A percentile compares a stretch with the other conserved stretches of the same genome.
phyloP scores from a whole-genome alignment of 1,140 invertebrate species.

The Heterodera schachtii region DNA sequence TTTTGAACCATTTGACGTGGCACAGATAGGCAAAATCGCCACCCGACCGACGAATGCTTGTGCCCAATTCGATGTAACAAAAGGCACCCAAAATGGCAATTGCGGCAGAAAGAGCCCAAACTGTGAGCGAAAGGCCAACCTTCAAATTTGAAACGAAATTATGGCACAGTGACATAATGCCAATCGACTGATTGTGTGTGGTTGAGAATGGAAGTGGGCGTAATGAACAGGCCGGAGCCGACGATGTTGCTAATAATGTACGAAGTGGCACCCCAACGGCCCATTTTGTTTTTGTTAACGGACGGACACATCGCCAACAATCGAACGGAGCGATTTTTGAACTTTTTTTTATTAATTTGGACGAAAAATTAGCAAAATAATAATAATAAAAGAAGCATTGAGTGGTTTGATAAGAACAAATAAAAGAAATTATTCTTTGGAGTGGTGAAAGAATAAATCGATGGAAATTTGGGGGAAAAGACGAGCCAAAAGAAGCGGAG shows the following conservation, averaged over 20 bases:
- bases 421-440: not conserved
- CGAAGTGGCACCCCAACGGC: constrained; percentile 53
- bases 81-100: constrained; percentile 54
- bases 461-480: too few relatives aligned
- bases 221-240: constrained; percentile 90
- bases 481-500: too few relatives aligned
- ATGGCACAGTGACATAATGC: not conserved
- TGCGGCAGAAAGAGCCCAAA: constrained; percentile 51
- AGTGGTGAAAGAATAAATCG: too few relatives aligned
- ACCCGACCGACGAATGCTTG: constrained; percentile 47
- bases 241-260: constrained; percentile 88
- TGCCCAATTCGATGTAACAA: constrained; percentile 66
- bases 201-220: constrained; percentile 72
- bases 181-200: constrained; percentile 51
- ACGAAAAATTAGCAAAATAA: not conserved
- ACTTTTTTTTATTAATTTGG: too few relatives aligned
- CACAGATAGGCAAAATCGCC: constrained; percentile 59
- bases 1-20: constrained; percentile 51
- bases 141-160: constrained; percentile 29
- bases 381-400: not conserved
- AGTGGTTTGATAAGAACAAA: constrained; percentile 10
- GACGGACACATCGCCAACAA: not conserved
- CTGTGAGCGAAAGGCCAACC: constrained; percentile 52
- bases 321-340: too few relatives aligned
- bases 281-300: constrained; percentile 47